Evolutionary conservation across 1,140 invertebrate genomes (phyloP).

Genomic region (Bombus superbus): DNA sequence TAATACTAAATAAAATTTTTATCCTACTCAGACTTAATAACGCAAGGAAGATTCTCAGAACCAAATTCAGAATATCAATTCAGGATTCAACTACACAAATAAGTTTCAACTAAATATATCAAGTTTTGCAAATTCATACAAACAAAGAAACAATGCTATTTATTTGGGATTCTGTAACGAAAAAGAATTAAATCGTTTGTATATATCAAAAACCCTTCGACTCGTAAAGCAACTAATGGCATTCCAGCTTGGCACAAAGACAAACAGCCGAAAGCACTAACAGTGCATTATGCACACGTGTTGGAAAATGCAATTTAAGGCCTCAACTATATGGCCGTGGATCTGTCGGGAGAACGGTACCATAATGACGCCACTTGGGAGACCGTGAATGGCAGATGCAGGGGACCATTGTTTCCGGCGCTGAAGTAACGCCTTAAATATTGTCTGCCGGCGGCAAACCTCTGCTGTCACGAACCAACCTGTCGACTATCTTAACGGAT

Average conservation of each 20-base stretch:
- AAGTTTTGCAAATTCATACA: not conserved
- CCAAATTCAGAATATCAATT: too few species aligned
- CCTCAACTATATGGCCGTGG: conserved; percentile 41
- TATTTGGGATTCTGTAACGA: not conserved
- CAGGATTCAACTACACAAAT: not conserved
- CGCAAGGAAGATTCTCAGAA: too few species aligned
- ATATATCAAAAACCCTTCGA: not conserved
- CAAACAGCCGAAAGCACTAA: not conserved
- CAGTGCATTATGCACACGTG: conserved; percentile 36
- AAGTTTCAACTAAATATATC: not conserved
- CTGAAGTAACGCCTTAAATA: conserved; percentile 60
- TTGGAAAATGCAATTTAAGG: conserved; percentile 67
- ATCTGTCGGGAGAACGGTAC: conserved; percentile 32
- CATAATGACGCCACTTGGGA: conserved; percentile 66
- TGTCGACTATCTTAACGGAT: conserved; percentile 48
- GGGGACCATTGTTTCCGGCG: conserved; percentile 64
- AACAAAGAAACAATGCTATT: not conserved
- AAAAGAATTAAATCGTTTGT: not conserved
- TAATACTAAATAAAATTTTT: too few species aligned
- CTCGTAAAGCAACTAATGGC: not conserved
- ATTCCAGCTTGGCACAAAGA: not conserved
- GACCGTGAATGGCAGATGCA: conserved; percentile 61
- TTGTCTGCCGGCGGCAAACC: conserved; percentile 50
- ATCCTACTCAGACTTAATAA: too few species aligned
- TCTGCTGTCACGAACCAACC: conserved; percentile 42